Evolutionary conservation across 2,113 vertebrate species (phyloP).

Genomic region (Anarrhichthys ocellatus): DNA sequence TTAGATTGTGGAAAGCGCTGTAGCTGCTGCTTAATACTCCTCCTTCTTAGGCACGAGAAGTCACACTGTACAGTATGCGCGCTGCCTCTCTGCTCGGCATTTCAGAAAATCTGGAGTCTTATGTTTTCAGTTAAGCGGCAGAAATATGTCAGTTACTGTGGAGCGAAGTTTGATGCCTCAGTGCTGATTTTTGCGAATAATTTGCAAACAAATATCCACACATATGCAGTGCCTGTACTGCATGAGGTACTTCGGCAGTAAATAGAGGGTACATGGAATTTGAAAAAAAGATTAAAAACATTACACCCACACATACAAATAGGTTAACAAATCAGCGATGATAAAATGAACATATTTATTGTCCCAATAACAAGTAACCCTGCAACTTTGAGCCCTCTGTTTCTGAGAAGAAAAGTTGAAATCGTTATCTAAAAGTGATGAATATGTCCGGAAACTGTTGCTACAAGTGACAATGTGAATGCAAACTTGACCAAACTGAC

Average conservation of each 20-base stretch:
- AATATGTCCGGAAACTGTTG: background rate
- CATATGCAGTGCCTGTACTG: background rate
- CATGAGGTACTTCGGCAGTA: background rate
- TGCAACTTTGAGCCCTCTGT: background rate
- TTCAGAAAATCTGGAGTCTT: conserved; percentile 35
- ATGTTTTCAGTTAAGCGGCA: conserved; percentile 26
- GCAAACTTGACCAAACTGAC: background rate
- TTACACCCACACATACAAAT: background rate
- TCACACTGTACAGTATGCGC: conserved; percentile 19
- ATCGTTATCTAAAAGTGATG: background rate
- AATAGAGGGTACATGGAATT: background rate
- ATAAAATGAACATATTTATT: background rate
- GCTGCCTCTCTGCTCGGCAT: conserved; percentile 20
- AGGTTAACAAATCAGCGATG: background rate
- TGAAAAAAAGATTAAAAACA: background rate
- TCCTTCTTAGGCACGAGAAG: conserved; percentile 40
- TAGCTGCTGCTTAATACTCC: conserved; percentile 65
- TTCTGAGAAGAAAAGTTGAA: background rate
- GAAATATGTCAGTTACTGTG: background rate
- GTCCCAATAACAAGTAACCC: background rate
- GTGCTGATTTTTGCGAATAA: background rate
- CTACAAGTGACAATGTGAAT: background rate
- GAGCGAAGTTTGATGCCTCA: background rate
- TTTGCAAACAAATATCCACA: background rate
- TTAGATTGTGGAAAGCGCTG: conserved; percentile 49